These are phyloP conservation scores for Chrysolina oricalcia DNA, from an alignment of 2,888 invertebrate genomes.

Conservation along the genomic window DNA sequence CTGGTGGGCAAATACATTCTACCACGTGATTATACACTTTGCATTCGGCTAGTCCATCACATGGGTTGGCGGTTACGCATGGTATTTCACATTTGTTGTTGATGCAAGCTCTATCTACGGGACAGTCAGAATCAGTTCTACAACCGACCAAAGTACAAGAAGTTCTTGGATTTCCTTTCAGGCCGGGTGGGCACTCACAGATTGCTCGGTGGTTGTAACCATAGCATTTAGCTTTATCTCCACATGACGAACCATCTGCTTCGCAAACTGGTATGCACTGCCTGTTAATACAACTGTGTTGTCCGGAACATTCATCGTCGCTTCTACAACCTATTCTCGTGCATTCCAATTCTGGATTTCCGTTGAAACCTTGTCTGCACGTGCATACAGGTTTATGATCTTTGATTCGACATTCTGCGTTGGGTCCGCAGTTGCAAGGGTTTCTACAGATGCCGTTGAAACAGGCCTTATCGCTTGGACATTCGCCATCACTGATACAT, in stretches of 20 bases:
- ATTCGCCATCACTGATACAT: conserved; percentile 86
- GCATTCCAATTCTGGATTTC: conserved; percentile 89
- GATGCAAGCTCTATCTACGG: conserved; percentile 85
- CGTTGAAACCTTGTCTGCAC: conserved; percentile 85
- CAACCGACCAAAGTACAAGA: conserved; percentile 89
- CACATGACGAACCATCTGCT: conserved; percentile 82
- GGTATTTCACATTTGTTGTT: conserved; percentile 87
- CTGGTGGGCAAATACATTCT: conserved; percentile 88
- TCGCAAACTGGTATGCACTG: conserved; percentile 88
- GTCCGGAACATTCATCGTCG: conserved; percentile 85
- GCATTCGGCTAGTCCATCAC: conserved; percentile 84
- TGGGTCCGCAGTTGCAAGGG: conserved; percentile 89
- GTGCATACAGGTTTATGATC: conserved; percentile 92
- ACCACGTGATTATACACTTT: conserved; percentile 83
- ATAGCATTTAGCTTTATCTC: conserved; percentile 85
- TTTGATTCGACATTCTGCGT: conserved; percentile 88
- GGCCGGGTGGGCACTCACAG: conserved; percentile 88
- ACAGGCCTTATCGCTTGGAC: conserved; percentile 85
- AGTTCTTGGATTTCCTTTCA: conserved; percentile 85
- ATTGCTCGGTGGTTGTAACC: conserved; percentile 86
- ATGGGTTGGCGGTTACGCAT: conserved; percentile 80
- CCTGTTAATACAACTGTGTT: conserved; percentile 86
- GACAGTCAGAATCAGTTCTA: conserved; percentile 86
- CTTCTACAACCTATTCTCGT: conserved; percentile 82
- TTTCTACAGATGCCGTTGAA: conserved; percentile 85